Conservation (phyloP, 2,888 invertebrate genomes). For the Theodoxus fluviatilis region DNA sequence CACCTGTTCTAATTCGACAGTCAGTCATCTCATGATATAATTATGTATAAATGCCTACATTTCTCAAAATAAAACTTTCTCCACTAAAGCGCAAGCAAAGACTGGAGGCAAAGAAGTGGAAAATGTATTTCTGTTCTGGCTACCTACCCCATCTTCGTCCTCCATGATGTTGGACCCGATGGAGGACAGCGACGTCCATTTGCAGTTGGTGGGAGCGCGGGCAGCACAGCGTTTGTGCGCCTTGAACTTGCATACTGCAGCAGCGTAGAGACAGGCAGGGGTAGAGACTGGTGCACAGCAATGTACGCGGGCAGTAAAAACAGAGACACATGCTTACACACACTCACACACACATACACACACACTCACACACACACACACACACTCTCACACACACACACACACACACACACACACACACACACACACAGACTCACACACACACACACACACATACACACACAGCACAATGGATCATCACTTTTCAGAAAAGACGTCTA, state of each 20-base stretch:
- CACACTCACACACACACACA: neutral
- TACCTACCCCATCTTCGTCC: constrained; percentile 83
- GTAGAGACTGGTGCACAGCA: neutral
- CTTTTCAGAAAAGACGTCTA: too few species aligned
- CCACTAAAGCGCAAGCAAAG: neutral
- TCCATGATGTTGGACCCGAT: constrained; percentile 95
- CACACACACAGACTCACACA: neutral
- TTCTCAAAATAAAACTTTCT: constrained; percentile 4
- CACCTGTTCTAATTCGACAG: too few species aligned
- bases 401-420: constrained; percentile 17
- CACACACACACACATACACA: neutral
- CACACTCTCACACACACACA: constrained; percentile 9
- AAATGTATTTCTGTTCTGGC: constrained; percentile 44
- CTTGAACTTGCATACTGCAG: constrained; percentile 90
- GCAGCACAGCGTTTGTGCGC: constrained; percentile 94
- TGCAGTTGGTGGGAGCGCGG: constrained; percentile 92
- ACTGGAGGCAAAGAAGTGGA: neutral
- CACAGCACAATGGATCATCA: neutral
- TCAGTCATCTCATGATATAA: too few species aligned
- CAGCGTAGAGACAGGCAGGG: constrained; percentile 7
- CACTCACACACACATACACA: neutral
- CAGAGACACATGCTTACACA: neutral
- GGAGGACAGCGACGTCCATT: constrained; percentile 95
- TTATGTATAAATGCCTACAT: too few species aligned
- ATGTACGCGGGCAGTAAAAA: neutral